Evolutionary conservation across 2,113 vertebrate species (phyloP).

Genomic region (Polypterus bichir): DNA sequence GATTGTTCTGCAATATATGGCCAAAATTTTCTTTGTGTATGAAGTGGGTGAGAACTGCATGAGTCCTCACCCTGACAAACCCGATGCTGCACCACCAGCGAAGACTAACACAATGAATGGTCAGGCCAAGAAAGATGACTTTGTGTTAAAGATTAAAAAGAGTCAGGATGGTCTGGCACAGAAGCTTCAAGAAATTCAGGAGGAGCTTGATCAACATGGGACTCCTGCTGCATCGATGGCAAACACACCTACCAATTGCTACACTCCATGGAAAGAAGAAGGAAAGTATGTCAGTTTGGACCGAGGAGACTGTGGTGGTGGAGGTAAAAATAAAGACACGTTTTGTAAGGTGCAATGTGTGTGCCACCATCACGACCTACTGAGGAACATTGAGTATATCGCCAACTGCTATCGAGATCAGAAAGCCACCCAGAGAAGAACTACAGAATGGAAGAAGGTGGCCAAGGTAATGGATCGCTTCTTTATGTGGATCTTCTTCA

Average conservation of each 20-base stretch:
- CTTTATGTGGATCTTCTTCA: slow-evolving; percentile 81
- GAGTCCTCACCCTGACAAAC: slow-evolving; percentile 27
- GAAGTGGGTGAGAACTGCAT: slow-evolving; percentile 63
- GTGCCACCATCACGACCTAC: slow-evolving; percentile 49
- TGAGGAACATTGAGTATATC: slow-evolving; percentile 60
- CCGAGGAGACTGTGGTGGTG: slow-evolving; percentile 25
- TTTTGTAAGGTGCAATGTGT: slow-evolving; percentile 23
- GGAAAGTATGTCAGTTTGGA: slow-evolving; percentile 30
- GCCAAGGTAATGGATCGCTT: slow-evolving; percentile 77
- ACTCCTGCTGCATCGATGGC: slow-evolving; percentile 18
- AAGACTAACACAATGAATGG: slow-evolving; percentile 29
- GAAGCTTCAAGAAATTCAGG: slow-evolving; percentile 16
- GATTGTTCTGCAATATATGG: slow-evolving; percentile 66
- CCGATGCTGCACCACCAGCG: slow-evolving; percentile 26
- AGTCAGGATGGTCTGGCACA: neutral
- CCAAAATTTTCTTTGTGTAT: slow-evolving; percentile 62
- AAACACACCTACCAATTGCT: slow-evolving; percentile 24
- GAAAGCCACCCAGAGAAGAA: slow-evolving; percentile 53
- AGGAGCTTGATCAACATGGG: slow-evolving; percentile 30
- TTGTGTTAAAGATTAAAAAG: slow-evolving; percentile 18
- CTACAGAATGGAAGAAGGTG: slow-evolving; percentile 71
- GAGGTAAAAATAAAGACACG: slow-evolving; percentile 22
- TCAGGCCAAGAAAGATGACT: slow-evolving; percentile 28
- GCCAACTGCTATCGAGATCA: slow-evolving; percentile 63
- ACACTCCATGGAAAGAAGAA: slow-evolving; percentile 17